These are phyloP conservation scores for Vanessa cardui DNA, from an alignment of 2,888 invertebrate genomes.

Conservation along the genomic window DNA sequence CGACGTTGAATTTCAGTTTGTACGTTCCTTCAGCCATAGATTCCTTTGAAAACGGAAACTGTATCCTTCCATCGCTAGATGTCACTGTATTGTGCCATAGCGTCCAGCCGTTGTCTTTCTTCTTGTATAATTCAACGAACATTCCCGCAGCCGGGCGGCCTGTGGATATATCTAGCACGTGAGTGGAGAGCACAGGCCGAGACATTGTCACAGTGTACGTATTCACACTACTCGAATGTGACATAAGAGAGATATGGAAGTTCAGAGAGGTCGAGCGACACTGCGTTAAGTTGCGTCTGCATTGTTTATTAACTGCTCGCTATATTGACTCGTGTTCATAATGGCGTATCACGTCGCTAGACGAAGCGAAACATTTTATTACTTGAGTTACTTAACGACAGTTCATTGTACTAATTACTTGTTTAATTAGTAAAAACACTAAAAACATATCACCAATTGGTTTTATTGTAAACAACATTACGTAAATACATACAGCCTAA, in stretches of 20 bases:
- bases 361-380: background rate
- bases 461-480: too few relatives aligned
- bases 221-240: constrained; percentile 1
- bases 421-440: too few relatives aligned
- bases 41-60: constrained; percentile 83
- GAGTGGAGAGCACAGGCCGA: constrained; percentile 86
- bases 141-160: constrained; percentile 86
- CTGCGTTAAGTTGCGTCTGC: constrained; percentile 10
- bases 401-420: too few relatives aligned
- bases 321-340: background rate
- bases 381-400: too few relatives aligned
- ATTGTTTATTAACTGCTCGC: background rate
- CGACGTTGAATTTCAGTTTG: constrained; percentile 88
- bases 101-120: constrained; percentile 86
- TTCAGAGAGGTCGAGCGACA: constrained; percentile 2
- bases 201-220: constrained; percentile 52
- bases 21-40: constrained; percentile 87
- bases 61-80: constrained; percentile 85
- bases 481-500: too few relatives aligned
- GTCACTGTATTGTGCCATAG: constrained; percentile 85
- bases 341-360: background rate
- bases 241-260: constrained; percentile 1
- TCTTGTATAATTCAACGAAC: constrained; percentile 86
- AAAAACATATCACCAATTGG: too few relatives aligned
- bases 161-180: constrained; percentile 87